Evolutionary conservation across 2,888 invertebrate genomes (phyloP).

Genomic region (Idaea aversata): DNA sequence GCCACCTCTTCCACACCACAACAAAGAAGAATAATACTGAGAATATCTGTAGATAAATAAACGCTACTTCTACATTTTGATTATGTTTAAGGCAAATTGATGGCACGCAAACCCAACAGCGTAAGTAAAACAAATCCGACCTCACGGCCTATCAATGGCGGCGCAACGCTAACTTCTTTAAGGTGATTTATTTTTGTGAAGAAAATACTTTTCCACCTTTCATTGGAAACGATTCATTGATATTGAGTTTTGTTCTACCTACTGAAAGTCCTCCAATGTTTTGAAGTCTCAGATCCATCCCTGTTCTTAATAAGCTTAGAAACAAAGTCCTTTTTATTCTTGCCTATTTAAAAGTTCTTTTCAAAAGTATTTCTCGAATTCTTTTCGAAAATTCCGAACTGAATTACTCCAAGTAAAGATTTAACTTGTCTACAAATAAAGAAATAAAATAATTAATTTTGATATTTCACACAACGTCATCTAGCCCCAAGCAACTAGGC

Average conservation of each 20-base stretch:
- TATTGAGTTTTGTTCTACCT: conserved; percentile 73
- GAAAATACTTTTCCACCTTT: conserved; percentile 62
- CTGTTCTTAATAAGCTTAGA: conserved; percentile 63
- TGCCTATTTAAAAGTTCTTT: conserved; percentile 46
- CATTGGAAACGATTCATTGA: conserved; percentile 66
- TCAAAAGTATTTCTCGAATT: conserved; percentile 44
- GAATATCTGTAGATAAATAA: no score
- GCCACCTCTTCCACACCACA: no score
- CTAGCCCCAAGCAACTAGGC: no score
- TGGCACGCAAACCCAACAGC: background rate
- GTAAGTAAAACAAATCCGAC: background rate
- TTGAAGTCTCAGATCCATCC: conserved; percentile 49
- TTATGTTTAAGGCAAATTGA: no score
- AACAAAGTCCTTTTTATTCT: conserved; percentile 46
- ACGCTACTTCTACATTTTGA: no score
- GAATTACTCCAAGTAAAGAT: background rate
- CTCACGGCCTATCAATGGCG: background rate
- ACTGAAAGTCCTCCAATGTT: conserved; percentile 63
- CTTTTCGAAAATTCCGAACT: conserved; percentile 42
- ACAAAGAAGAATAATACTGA: no score
- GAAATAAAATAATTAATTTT: no score
- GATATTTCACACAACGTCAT: no score
- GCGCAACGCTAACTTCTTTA: conserved; percentile 56
- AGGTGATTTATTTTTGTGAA: conserved; percentile 72
- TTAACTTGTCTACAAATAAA: background rate